phyloP scores from a whole-genome alignment of 2,113 vertebrate species.

The Bubalus kerabau region DNA sequence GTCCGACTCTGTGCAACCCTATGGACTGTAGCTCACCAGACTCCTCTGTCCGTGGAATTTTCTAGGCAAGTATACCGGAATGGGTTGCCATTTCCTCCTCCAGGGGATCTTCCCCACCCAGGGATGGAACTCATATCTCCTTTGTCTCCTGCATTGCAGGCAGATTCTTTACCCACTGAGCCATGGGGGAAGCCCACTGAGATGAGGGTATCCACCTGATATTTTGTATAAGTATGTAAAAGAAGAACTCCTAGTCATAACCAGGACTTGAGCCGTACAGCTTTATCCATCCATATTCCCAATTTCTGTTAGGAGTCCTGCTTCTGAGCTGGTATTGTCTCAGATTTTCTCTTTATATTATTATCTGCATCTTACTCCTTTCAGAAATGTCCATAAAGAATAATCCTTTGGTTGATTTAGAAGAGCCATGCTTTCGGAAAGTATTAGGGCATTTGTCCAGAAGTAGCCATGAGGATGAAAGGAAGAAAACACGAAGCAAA shows the following conservation, averaged over 20 bases:
- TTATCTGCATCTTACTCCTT: not conserved
- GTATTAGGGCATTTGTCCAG: not conserved
- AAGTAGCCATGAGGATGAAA: not conserved
- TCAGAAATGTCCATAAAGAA: conserved; percentile 16
- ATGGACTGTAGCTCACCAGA: not conserved
- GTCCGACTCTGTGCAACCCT: not conserved
- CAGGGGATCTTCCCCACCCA: not conserved
- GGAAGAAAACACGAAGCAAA: not conserved
- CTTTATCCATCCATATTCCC: not conserved
- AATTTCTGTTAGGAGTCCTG: not conserved
- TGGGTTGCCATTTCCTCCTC: not conserved
- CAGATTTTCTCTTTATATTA: not conserved
- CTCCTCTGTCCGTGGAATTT: not conserved
- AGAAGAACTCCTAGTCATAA: not conserved
- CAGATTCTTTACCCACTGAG: not conserved
- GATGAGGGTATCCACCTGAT: not conserved
- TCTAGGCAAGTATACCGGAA: not conserved
- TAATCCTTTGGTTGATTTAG: not conserved
- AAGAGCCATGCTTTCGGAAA: not conserved
- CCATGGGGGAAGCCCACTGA: not conserved
- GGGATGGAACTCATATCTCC: not conserved
- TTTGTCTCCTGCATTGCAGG: not conserved
- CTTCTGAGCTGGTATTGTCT: not conserved
- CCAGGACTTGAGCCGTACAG: not conserved
- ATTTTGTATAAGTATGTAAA: not conserved